Base-by-base conservation (phyloP, 2,113 vertebrate genomes). In the Sinocyclocheilus rhinocerous region DNA sequence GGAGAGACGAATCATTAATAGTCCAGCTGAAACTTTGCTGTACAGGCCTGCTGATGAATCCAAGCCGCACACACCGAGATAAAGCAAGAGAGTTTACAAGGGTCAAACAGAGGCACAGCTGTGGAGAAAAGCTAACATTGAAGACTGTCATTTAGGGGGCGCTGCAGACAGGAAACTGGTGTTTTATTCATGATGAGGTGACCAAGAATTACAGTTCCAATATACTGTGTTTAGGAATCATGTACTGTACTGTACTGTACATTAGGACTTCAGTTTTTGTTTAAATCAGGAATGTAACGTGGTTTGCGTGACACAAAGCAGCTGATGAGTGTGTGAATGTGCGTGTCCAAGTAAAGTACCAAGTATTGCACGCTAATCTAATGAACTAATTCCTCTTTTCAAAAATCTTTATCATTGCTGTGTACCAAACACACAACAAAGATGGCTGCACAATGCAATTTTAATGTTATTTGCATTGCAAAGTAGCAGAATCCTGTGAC, bases 401-500 rank as follows among this genome's bases (percentile, higher is more conserved):
- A 20, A 57, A 57, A 57, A 20, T 52, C 24, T 8, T 61, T 36
- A 20, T 52, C 24, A 15, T 61, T 36, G 33, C 29, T 42, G 20
- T 22, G 10, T 39, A 42, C 29, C 57, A 42, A 36, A 80, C 18
- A 59, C 33, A 80, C 7, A n/a, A n/a, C 16, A 36, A 57, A 61
- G 6, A 80, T 61, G 55, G 26, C 20, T 59, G 29, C 55, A 39
- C 10, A 3, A 48, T 63, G 65, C 73, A 29, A 52, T n/a, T 39
- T 83, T 72, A 65, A 78, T n/a, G 13, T 33, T 57, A 29, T 76
- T 59, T 79, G 20, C 84, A 69, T 39, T 48, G 39, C 45, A 83
- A 59, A 65, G 26, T 73, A 70, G 61, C 78, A 33, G 70, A 18
- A 26, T 79, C 59, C 82, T 29, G 76, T 72, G 55, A 26, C 24